phyloP scores from a whole-genome alignment of 2,113 vertebrate genomes.

The Anolis carolinensis region DNA sequence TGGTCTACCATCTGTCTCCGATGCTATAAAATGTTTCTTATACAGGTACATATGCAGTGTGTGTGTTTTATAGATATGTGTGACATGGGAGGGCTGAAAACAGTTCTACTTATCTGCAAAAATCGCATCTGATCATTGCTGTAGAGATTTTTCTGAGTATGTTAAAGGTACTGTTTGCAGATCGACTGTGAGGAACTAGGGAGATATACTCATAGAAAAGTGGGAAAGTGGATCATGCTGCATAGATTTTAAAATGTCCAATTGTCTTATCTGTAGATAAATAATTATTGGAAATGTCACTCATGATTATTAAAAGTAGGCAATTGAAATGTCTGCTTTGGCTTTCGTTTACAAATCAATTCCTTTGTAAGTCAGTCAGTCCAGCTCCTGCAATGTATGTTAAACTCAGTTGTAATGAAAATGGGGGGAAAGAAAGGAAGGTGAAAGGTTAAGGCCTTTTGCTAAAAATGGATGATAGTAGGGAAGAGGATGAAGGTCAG shows the following conservation, averaged over 20 bases:
- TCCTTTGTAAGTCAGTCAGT: background rate
- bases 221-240: background rate
- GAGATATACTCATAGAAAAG: background rate
- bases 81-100: too few relatives aligned
- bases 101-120: too few relatives aligned
- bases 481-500: too few relatives aligned
- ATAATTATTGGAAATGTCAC: slow-evolving; percentile 8
- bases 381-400: background rate
- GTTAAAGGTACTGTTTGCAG: background rate
- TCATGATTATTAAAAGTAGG: slow-evolving; percentile 1
- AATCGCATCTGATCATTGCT: too few relatives aligned
- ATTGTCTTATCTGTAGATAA: background rate
- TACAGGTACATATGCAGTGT: background rate
- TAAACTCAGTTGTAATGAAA: background rate
- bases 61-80: background rate
- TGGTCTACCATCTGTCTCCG: background rate
- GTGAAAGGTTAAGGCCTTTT: background rate
- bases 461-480: background rate
- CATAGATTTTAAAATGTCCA: slow-evolving; percentile 12
- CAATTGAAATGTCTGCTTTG: background rate
- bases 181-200: slow-evolving; percentile 6
- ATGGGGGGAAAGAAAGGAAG: background rate
- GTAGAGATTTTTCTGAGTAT: too few relatives aligned
- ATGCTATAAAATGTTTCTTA: background rate
- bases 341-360: background rate